Evolutionary conservation across 35 echinoderm and acorn worm genomes (phyloP).

Genomic region (Amphiura filiformis): DNA sequence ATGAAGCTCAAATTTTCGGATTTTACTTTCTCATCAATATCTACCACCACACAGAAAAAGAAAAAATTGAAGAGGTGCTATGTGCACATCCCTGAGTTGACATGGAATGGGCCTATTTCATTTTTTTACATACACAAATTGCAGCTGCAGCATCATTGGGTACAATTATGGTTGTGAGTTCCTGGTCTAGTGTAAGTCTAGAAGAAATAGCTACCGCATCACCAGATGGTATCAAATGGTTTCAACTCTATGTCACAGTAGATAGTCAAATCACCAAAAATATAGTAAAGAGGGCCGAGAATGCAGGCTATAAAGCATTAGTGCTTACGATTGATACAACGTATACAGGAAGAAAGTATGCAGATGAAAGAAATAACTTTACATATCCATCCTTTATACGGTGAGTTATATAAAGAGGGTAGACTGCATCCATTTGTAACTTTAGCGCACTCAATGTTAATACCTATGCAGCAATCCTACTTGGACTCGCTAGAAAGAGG

Average conservation of each 20-base stretch:
- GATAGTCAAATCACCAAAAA: slow-evolving; percentile 39
- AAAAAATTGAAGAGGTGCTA: too few species aligned
- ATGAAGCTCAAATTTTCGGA: too few species aligned
- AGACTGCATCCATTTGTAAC: neutral
- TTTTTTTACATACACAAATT: neutral
- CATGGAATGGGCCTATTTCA: too few species aligned
- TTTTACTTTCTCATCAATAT: too few species aligned
- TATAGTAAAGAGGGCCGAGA: slow-evolving; percentile 56
- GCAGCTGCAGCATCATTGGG: slow-evolving; percentile 38
- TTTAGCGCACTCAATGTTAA: neutral
- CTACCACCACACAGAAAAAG: too few species aligned
- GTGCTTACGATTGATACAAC: slow-evolving; percentile 67
- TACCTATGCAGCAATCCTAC: neutral
- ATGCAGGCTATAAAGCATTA: slow-evolving; percentile 66
- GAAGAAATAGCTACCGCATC: slow-evolving; percentile 63
- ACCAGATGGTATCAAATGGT: slow-evolving; percentile 42
- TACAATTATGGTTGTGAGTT: slow-evolving; percentile 56
- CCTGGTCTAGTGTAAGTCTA: slow-evolving; percentile 26
- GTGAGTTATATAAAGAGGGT: too few species aligned
- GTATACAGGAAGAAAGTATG: slow-evolving; percentile 12
- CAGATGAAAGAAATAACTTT: slow-evolving; percentile 12
- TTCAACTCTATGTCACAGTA: slow-evolving; percentile 48
- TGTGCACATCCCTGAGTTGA: too few species aligned
- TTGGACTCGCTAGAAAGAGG: neutral
- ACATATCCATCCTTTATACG: neutral